These are phyloP conservation scores for Aproaerema taeniolella DNA, from an alignment of 2,888 invertebrate genomes.

Conservation along the genomic window DNA sequence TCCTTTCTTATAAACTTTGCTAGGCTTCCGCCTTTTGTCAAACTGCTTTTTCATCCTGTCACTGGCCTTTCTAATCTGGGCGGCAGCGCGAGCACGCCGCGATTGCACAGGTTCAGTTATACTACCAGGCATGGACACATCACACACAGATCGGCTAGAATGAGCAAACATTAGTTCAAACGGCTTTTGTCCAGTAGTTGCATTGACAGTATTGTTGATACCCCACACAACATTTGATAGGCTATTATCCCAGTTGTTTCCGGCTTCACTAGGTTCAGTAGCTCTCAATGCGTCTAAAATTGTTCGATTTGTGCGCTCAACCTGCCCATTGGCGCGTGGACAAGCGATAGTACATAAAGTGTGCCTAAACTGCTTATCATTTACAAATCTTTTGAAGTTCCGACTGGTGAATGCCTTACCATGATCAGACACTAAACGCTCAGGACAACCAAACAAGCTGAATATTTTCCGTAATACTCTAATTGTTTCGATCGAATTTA, in stretches of 20 bases:
- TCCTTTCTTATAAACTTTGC: conserved; percentile 20
- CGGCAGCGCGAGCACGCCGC: background rate
- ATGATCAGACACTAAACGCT: conserved; percentile 9
- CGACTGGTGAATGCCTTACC: conserved; percentile 23
- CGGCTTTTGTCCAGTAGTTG: conserved; percentile 19
- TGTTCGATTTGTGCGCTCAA: conserved; percentile 25
- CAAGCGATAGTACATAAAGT: conserved; percentile 23
- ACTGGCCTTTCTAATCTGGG: conserved; percentile 1
- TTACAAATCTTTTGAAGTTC: conserved; percentile 22
- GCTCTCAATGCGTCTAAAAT: conserved; percentile 21
- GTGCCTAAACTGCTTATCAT: conserved; percentile 22
- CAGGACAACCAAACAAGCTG: conserved; percentile 14
- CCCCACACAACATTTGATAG: conserved; percentile 25
- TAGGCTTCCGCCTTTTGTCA: conserved; percentile 19
- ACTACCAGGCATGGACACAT: background rate
- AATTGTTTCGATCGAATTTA: conserved; percentile 17
- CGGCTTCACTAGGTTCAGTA: conserved; percentile 20
- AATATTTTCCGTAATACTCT: conserved; percentile 17
- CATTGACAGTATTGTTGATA: conserved; percentile 26
- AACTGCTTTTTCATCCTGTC: conserved; percentile 19
- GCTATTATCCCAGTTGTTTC: conserved; percentile 24
- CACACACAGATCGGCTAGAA: conserved; percentile 14
- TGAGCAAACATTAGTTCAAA: conserved; percentile 25
- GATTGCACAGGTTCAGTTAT: conserved; percentile 1
- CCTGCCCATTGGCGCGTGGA: conserved; percentile 26